A percentile compares a stretch with the other conserved stretches of the same genome.
phyloP scores from a whole-genome alignment of 2,113 vertebrate species.

The Stegostoma tigrinum region DNA sequence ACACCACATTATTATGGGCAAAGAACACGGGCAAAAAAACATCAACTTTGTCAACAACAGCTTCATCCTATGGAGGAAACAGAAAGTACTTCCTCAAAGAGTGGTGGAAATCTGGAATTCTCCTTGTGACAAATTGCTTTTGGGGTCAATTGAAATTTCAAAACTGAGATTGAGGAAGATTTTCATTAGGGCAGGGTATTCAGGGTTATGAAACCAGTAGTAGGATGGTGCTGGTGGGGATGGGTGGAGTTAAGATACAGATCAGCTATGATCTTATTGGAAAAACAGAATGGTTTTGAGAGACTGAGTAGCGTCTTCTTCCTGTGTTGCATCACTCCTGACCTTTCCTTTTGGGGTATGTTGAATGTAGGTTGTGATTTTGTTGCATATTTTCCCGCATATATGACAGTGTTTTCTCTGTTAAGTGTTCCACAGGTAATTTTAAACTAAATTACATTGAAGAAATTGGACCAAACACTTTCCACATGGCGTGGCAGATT shows the following conservation, averaged over 20 bases:
- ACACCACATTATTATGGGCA: too few species aligned
- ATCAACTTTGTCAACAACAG: too few species aligned
- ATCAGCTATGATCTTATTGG: background rate
- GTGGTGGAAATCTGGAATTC: background rate
- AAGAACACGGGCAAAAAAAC: too few species aligned
- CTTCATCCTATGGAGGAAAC: background rate
- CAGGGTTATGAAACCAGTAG: background rate
- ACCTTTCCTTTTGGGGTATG: background rate
- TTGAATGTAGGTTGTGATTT: background rate
- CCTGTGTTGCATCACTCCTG: too few species aligned
- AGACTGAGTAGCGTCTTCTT: background rate
- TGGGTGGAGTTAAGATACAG: background rate
- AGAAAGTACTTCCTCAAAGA: background rate
- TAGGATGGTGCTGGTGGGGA: background rate
- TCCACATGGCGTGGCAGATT: slow-evolving; percentile 84
- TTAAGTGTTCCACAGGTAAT: slow-evolving; percentile 47
- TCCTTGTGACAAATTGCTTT: too few species aligned
- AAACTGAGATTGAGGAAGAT: background rate
- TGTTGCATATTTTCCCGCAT: background rate
- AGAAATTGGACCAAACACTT: slow-evolving; percentile 71
- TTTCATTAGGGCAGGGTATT: background rate
- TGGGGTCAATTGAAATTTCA: background rate
- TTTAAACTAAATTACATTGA: background rate
- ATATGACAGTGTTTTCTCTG: background rate
- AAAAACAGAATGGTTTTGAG: background rate